Base-by-base conservation (phyloP, 2,888 invertebrate species). In the Gonocerus acuteangulatus region DNA sequence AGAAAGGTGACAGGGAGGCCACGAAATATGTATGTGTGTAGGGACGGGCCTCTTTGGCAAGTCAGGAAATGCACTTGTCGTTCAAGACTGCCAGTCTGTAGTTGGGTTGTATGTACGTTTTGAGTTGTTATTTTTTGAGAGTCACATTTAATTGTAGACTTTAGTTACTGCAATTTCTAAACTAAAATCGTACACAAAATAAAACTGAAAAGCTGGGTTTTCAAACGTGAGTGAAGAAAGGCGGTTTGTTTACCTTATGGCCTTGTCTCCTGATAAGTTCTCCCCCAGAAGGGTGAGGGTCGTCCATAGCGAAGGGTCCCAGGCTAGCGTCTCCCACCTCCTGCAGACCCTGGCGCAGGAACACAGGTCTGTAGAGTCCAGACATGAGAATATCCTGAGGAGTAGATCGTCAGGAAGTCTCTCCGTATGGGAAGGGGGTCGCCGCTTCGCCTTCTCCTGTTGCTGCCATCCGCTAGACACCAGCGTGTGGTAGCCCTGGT, bases 401-500 rank as follows among this genome's bases (percentile, higher is more conserved):
- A 89, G 76, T 7, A 84, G 73, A 49, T 85, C 83, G 71, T 89
- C 88, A 0, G 82, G 77, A 47, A 87, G 74, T 21, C 63, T 66
- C 62, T 68, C 67, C 42, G 63, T 65, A 27, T 47, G 62, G 23
- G 58, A 65, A 47, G 57, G 39, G 32, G 45, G 48, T 7, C 57
- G 49, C 58, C 47, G 61, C 59, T 62, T 60, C 11, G 63, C 34
- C 56, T 54, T 63, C 52, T 61, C 60, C 49, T 56, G 61, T 49
- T 57, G 15, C 13, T 57, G 57, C 63, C 64, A 58, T 66, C 61
- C 62, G 47, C 81, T 79, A 18, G 81, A 79, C 27, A 86, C 84
- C 61, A 89, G 75, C 6, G 89, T 89, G 69, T 88, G 88, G 75
- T 89, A 89, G 1, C 89, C 89, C 73, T 89, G 87, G 74, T 89